Evolutionary conservation across 2,888 invertebrate species (phyloP).

Genomic region (Epirrhoe alternata): DNA sequence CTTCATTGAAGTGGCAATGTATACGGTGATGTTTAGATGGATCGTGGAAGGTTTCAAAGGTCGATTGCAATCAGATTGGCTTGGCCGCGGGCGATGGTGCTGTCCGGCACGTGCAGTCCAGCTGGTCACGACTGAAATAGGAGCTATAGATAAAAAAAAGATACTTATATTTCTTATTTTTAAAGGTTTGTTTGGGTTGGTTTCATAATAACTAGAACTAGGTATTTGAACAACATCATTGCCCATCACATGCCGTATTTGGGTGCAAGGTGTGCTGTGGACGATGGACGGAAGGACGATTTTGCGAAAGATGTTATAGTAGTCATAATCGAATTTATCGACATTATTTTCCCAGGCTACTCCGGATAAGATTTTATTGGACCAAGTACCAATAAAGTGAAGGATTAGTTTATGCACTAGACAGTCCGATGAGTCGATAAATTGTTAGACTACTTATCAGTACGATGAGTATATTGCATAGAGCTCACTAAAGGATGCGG

Average conservation of each 20-base stretch:
- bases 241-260: too few species aligned
- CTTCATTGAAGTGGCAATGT: slow-evolving; percentile 22
- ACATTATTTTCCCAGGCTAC: slow-evolving; percentile 8
- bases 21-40: slow-evolving; percentile 1
- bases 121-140: slow-evolving; percentile 63
- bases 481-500: slow-evolving; percentile 15
- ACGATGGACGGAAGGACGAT: too few species aligned
- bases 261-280: too few species aligned
- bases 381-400: slow-evolving; percentile 47
- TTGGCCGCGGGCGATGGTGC: slow-evolving; percentile 52
- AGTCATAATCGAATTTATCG: neutral
- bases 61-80: slow-evolving; percentile 36
- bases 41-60: slow-evolving; percentile 33
- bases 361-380: slow-evolving; percentile 33
- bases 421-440: slow-evolving; percentile 48
- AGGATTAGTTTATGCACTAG: slow-evolving; percentile 48
- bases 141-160: slow-evolving; percentile 8
- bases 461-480: slow-evolving; percentile 37
- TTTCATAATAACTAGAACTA: too few species aligned
- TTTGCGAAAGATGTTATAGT: too few species aligned
- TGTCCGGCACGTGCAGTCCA: slow-evolving; percentile 60
- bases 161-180: neutral
- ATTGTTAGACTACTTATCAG: slow-evolving; percentile 50
- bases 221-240: too few species aligned
- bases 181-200: neutral